Evolutionary conservation across 2,113 vertebrate species (phyloP), one percentile per base, ranked within the genome.

Genomic region (Macrotus californicus): DNA sequence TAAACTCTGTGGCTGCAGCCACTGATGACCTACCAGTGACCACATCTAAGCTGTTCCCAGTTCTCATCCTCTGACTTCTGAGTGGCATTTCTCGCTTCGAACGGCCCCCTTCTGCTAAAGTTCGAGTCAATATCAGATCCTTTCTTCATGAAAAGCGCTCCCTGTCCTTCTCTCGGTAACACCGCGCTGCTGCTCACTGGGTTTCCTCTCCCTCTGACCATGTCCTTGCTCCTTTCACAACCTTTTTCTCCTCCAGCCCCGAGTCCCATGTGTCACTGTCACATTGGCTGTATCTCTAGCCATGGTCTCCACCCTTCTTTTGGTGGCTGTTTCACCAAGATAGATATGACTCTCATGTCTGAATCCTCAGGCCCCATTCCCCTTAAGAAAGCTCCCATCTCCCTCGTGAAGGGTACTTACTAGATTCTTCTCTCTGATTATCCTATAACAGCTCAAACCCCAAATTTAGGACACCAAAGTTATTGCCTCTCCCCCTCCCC

Each of bases 251-350:
- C 34, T 79, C 21, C n/a, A 79, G 50, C 34, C 73, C 59, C 7
- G 0, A 77, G 15, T 24, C 64, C 13, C 36, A 31, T 4, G 0
- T n/a, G 11, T 3, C 5, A 5, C 12, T 14, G n/a, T 36, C n/a
- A 21, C 56, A 6, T 26, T 18, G 56, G 1, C 61, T 24, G 0
- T 21, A 0, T 52, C 39, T 36, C 52, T 29, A 70, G 50, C 43
- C 6, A 0, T 43, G 22, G 52, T 13, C 41, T 72, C n/a, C 24
- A 7, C 18, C 7, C 29, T 34, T 82, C n/a, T n/a, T 64, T 22
- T 29, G 8, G 31, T 13, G 18, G 19, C 29, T 31, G 59, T 39
- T 3, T 7, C 83, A 61, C n/a, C 73, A 46, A 18, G 7, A 18
- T 21, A 72, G 61, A n/a, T 12, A 50, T 19, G 10, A 8, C 7